phyloP scores from a whole-genome alignment of 2,797 vertebrate genomes.

The Lycodopsis pacificus region DNA sequence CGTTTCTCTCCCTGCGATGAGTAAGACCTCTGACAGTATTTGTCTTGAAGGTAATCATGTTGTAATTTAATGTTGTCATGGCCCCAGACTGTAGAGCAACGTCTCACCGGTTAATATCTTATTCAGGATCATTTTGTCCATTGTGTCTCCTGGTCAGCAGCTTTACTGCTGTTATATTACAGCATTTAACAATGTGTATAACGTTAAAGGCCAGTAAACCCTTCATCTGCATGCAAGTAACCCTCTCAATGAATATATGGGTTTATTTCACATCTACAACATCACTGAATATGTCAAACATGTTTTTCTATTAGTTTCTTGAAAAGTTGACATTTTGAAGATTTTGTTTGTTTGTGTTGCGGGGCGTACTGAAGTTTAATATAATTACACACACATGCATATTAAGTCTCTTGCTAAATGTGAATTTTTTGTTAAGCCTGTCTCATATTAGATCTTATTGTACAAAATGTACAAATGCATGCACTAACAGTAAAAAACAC shows the following conservation, averaged over 20 bases:
- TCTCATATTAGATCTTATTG: background rate
- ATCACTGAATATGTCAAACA: too few relatives aligned
- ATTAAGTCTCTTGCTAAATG: background rate
- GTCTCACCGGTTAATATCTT: slow-evolving; percentile 16
- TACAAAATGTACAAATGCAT: background rate
- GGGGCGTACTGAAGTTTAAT: background rate
- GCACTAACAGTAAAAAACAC: background rate
- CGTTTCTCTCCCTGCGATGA: slow-evolving; percentile 23
- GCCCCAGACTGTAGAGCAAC: slow-evolving; percentile 5
- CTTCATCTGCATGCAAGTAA: background rate
- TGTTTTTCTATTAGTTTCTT: too few relatives aligned
- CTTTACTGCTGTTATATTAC: slow-evolving; percentile 1
- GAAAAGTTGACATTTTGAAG: background rate
- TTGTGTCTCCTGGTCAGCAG: slow-evolving; percentile 9
- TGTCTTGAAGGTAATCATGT: slow-evolving; percentile 53
- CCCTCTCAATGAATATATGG: background rate
- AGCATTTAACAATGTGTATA: slow-evolving; percentile 20
- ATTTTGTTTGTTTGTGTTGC: background rate
- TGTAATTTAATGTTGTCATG: slow-evolving; percentile 47
- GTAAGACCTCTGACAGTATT: slow-evolving; percentile 50
- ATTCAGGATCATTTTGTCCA: slow-evolving; percentile 1
- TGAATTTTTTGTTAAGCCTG: background rate
- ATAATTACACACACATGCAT: background rate
- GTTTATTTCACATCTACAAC: background rate
- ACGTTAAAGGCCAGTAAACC: slow-evolving; percentile 10